phyloP scores from a whole-genome alignment of 2,888 invertebrate genomes.

The Adelphocoris suturalis region DNA sequence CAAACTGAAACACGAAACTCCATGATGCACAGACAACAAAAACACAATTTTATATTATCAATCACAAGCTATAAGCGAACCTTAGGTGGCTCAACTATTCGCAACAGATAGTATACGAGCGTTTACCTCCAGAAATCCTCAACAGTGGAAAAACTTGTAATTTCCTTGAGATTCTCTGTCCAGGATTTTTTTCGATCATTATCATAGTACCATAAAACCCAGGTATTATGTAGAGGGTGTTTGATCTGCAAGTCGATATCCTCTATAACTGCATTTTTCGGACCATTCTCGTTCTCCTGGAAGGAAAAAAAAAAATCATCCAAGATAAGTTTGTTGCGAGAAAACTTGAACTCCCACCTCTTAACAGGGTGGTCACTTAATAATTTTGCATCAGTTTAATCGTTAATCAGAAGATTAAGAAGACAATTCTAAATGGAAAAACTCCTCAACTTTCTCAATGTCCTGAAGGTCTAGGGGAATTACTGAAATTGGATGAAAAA shows the following conservation, averaged over 20 bases:
- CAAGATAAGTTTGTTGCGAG: too few species aligned
- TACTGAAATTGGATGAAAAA: too few species aligned
- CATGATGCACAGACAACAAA: too few species aligned
- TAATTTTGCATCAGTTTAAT: too few species aligned
- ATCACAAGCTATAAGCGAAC: neutral
- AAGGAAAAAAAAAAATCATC: constrained; percentile 3
- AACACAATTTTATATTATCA: neutral
- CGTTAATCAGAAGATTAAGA: too few species aligned
- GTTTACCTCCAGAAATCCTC: constrained; percentile 99
- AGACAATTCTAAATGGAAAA: too few species aligned
- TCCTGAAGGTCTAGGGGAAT: too few species aligned
- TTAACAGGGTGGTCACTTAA: too few species aligned
- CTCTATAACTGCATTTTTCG: constrained; percentile 60
- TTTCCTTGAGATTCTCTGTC: constrained; percentile 96
- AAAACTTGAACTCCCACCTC: too few species aligned
- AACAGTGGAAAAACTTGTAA: constrained; percentile 96
- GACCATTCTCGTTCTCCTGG: constrained; percentile 53
- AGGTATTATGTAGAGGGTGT: constrained; percentile 95
- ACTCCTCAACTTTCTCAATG: too few species aligned
- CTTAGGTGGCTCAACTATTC: too few species aligned
- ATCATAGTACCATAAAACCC: constrained; percentile 99
- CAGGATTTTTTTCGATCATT: constrained; percentile 93
- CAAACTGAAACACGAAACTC: constrained; percentile 82
- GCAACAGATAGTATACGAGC: neutral
- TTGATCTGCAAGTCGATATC: constrained; percentile 80